Percentiles rank a stretch among this genome's conserved stretches.
phyloP scores from a whole-genome alignment of 2,888 invertebrate genomes.

The Trichogramma dendrolimi region DNA sequence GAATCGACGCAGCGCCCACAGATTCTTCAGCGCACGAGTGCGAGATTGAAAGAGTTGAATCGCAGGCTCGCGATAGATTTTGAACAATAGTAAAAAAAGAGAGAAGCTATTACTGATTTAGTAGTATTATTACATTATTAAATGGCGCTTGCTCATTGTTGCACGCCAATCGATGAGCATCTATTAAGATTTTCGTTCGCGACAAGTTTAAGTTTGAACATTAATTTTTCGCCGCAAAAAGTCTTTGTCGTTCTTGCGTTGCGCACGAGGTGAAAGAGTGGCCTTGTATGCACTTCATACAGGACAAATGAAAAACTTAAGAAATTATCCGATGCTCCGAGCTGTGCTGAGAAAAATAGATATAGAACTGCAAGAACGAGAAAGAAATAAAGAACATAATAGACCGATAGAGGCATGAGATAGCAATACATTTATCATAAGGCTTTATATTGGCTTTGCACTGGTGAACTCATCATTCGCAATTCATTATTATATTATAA shows the following conservation, averaged over 20 bases:
- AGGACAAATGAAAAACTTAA: slow-evolving; percentile 23
- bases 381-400: background rate
- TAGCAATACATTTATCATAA: slow-evolving; percentile 18
- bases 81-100: too few species aligned
- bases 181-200: too few species aligned
- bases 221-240: slow-evolving; percentile 32
- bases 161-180: too few species aligned
- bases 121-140: too few species aligned
- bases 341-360: background rate
- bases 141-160: too few species aligned
- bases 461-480: slow-evolving; percentile 26
- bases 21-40: too few species aligned
- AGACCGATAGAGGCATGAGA: slow-evolving; percentile 24
- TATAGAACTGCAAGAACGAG: background rate
- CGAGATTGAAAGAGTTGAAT: too few species aligned
- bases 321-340: slow-evolving; percentile 1
- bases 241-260: slow-evolving; percentile 19
- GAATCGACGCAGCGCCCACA: slow-evolving; percentile 20
- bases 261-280: slow-evolving; percentile 22
- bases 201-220: too few species aligned
- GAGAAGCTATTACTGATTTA: too few species aligned
- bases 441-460: slow-evolving; percentile 10
- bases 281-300: background rate
- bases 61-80: too few species aligned
- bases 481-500: slow-evolving; percentile 16